Evolutionary conservation across 2,113 vertebrate genomes (phyloP).

Genomic region (Cephalopholis sonnerati): DNA sequence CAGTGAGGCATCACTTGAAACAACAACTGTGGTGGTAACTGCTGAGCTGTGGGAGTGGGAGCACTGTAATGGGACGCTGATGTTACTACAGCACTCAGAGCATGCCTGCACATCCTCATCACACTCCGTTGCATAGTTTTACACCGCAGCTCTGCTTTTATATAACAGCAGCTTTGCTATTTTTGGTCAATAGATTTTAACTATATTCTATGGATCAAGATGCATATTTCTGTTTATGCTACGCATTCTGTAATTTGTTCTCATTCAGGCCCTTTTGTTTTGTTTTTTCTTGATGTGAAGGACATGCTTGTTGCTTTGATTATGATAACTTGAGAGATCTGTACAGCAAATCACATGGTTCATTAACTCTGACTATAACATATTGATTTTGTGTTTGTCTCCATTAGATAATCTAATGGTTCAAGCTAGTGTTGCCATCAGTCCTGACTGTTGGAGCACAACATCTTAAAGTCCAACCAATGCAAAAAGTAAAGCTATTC

Average conservation of each 20-base stretch:
- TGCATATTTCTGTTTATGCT: not conserved
- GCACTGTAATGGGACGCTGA: constrained; percentile 24
- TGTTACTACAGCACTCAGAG: not conserved
- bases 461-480: not conserved
- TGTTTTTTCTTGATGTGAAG: not conserved
- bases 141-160: not conserved
- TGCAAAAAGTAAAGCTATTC: not conserved
- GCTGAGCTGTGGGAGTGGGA: constrained; percentile 11
- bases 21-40: constrained; percentile 5
- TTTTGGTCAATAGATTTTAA: not conserved
- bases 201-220: not conserved
- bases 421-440: not conserved
- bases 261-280: not conserved
- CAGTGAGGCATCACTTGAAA: constrained; percentile 18
- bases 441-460: not conserved
- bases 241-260: not conserved
- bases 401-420: not conserved
- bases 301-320: not conserved
- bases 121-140: constrained; percentile 6
- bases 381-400: too few species aligned
- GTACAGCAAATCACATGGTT: not conserved
- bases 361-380: not conserved
- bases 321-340: not conserved
- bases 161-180: not conserved
- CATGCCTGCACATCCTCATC: not conserved